These are phyloP conservation scores for Pyralis farinalis DNA, from an alignment of 2,888 invertebrate species.

Conservation along the genomic window DNA sequence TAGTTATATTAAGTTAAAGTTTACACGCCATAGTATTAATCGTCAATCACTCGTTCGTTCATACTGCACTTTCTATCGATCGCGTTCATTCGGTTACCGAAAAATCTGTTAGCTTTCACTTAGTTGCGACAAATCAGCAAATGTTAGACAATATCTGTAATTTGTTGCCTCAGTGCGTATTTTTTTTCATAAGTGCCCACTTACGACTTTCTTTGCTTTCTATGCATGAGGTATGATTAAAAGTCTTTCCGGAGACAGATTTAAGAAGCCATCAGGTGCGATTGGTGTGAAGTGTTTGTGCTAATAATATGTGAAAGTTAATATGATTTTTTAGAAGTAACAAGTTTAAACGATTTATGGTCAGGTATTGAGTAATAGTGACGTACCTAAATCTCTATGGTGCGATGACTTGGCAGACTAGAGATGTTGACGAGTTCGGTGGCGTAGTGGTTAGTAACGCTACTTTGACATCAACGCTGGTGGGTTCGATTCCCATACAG, in stretches of 20 bases:
- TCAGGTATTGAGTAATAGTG: too few species aligned
- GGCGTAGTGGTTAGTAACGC: too few species aligned
- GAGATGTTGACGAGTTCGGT: too few species aligned
- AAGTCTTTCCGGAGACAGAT: background rate
- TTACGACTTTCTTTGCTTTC: conserved; percentile 1
- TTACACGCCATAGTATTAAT: conserved; percentile 17
- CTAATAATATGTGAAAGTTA: background rate
- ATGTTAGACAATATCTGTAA: conserved; percentile 12
- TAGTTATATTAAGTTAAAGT: conserved; percentile 9
- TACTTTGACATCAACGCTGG: too few species aligned
- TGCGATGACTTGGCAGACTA: too few species aligned
- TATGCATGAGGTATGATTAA: background rate
- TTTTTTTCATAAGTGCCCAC: background rate
- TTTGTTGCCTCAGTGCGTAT: background rate
- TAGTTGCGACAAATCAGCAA: conserved; percentile 16
- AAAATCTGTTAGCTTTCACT: conserved; percentile 28
- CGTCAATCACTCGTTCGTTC: conserved; percentile 23
- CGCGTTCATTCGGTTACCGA: conserved; percentile 33
- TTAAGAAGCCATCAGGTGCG: too few species aligned
- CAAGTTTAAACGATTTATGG: too few species aligned
- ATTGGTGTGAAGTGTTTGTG: too few species aligned
- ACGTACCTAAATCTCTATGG: too few species aligned
- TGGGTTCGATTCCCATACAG: too few species aligned
- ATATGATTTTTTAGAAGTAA: too few species aligned
- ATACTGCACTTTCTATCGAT: conserved; percentile 38